phyloP scores from a whole-genome alignment of 2,113 vertebrate species.

The Archocentrus centrarchus region DNA sequence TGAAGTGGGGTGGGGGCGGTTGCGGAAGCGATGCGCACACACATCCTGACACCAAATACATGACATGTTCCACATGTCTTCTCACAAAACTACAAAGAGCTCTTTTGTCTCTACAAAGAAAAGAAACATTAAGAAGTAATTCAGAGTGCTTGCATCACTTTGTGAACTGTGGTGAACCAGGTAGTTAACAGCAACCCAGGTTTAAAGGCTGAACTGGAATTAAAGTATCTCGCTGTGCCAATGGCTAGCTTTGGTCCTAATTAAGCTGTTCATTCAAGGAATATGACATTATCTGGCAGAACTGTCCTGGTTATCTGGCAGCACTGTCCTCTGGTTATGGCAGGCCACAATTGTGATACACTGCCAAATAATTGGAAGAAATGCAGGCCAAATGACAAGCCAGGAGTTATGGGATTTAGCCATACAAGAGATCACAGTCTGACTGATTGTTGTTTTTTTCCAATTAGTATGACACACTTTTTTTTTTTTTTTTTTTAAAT shows the following conservation, averaged over 20 bases:
- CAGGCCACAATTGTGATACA: not conserved
- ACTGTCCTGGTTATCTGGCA: slow-evolving; percentile 32
- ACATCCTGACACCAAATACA: slow-evolving; percentile 80
- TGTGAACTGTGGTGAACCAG: slow-evolving; percentile 41
- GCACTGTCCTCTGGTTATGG: slow-evolving; percentile 10
- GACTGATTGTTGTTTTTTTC: not conserved
- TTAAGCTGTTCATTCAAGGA: slow-evolving; percentile 33
- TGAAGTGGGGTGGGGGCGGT: slow-evolving; percentile 69
- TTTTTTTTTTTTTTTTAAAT: not conserved
- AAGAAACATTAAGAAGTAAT: slow-evolving; percentile 60
- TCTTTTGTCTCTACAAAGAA: slow-evolving; percentile 77
- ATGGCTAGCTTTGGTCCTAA: slow-evolving; percentile 10
- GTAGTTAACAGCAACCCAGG: slow-evolving; percentile 14
- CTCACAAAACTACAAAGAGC: slow-evolving; percentile 77
- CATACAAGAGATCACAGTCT: not conserved
- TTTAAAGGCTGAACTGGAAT: slow-evolving; percentile 4
- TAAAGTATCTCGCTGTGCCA: not conserved
- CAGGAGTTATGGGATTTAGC: not conserved
- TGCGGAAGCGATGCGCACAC: slow-evolving; percentile 68
- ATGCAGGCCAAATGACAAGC: slow-evolving; percentile 8
- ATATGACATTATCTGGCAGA: slow-evolving; percentile 42
- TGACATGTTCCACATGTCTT: slow-evolving; percentile 80
- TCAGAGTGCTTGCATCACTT: slow-evolving; percentile 45
- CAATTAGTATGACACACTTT: not conserved
- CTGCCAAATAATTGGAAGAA: slow-evolving; percentile 12